These are phyloP conservation scores for Onychorhynchus coronatus DNA, from an alignment of 2,113 vertebrate genomes.

Conservation along the genomic window DNA sequence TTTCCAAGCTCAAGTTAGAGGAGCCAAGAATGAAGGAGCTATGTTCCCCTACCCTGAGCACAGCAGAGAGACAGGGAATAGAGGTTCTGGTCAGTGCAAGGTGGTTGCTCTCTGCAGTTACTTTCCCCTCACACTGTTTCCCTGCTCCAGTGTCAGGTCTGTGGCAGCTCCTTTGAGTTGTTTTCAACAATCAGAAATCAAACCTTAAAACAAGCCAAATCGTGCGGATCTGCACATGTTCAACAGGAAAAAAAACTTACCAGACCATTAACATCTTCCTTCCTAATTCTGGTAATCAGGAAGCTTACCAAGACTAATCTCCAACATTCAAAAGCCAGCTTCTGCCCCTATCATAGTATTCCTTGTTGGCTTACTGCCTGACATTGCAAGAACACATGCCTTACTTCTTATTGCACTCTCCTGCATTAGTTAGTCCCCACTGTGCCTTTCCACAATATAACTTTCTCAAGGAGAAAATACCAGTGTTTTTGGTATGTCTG, in stretches of 20 bases:
- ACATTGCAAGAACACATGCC: fast-evolving
- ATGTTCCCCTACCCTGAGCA: not conserved
- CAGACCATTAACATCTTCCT: not conserved
- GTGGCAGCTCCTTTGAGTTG: not conserved
- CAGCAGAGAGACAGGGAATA: fast-evolving
- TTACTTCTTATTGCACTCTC: not conserved
- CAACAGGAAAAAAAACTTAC: not conserved
- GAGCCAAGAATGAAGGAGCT: too few relatives aligned
- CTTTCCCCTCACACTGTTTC: not conserved
- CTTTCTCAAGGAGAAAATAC: not conserved
- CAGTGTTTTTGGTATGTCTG: not conserved
- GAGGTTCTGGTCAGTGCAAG: fast-evolving
- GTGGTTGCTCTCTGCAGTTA: not conserved
- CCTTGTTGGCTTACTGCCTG: not conserved
- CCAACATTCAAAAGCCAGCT: not conserved
- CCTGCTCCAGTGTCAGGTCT: not conserved
- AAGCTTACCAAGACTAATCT: not conserved
- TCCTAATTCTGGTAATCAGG: not conserved
- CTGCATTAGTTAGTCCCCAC: not conserved
- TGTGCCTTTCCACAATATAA: not conserved
- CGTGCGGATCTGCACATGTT: not conserved
- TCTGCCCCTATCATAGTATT: not conserved
- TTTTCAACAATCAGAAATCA: not conserved
- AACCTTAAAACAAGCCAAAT: not conserved
- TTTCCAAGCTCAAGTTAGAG: not conserved